A percentile compares a stretch with the other conserved stretches of the same genome.
These are phyloP conservation scores for Tipula vernalis DNA, from an alignment of 2,888 invertebrate genomes.

Conservation along the genomic window DNA sequence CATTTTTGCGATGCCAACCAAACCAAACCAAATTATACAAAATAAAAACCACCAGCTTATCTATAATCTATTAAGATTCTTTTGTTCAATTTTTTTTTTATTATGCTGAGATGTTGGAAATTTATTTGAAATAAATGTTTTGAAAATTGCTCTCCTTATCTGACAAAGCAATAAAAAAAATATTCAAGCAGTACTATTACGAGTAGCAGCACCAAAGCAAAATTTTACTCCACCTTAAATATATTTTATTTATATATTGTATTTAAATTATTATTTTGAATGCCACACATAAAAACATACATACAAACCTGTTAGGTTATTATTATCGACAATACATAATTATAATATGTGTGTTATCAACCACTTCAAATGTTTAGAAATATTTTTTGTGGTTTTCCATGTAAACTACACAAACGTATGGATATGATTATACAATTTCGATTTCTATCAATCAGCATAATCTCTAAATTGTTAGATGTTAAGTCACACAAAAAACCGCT, in stretches of 20 bases:
- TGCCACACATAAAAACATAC: background rate
- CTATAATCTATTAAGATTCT: background rate
- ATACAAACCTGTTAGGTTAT: background rate
- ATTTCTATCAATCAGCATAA: background rate
- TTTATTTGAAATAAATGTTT: background rate
- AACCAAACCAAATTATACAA: background rate
- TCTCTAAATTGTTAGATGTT: background rate
- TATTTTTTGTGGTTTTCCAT: background rate
- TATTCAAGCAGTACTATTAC: background rate
- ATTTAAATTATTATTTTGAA: too few relatives aligned
- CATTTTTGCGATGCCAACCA: background rate
- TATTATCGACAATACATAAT: background rate
- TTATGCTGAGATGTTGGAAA: background rate
- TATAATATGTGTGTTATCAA: background rate
- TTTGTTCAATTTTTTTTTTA: background rate
- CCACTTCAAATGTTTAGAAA: background rate
- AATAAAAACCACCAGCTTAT: background rate
- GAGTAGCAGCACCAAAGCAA: background rate
- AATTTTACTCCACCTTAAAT: background rate
- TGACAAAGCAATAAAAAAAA: background rate
- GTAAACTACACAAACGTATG: background rate
- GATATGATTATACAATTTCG: background rate
- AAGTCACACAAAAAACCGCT: background rate
- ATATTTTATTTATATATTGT: background rate
- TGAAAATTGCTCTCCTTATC: background rate